phyloP scores from a whole-genome alignment of 2,113 vertebrate genomes.

The Sturnira hondurensis region DNA sequence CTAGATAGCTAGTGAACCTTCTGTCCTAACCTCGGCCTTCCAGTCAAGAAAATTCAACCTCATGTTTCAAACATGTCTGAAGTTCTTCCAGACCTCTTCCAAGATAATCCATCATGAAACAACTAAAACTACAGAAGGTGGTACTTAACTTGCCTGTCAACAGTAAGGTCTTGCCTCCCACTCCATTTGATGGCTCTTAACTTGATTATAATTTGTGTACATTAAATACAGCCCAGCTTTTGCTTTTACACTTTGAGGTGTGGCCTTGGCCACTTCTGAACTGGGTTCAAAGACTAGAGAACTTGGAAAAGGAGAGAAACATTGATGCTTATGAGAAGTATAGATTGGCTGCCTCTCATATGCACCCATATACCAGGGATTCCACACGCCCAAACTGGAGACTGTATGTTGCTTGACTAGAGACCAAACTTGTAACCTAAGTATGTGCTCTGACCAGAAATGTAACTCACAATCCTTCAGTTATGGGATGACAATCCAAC shows the following conservation, averaged over 20 bases:
- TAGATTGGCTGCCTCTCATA: no score
- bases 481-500: no score
- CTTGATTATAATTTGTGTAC: background rate
- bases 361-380: no score
- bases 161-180: background rate
- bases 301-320: background rate
- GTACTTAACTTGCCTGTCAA: background rate
- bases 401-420: no score
- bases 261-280: slow-evolving; percentile 12
- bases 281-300: background rate
- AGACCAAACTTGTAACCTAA: no score
- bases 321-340: no score
- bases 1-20: background rate
- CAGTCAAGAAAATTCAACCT: background rate
- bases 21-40: background rate
- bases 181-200: background rate
- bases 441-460: no score
- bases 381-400: no score
- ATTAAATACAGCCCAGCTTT: background rate
- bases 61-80: background rate
- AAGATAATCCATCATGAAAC: background rate
- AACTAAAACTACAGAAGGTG: background rate
- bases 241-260: background rate
- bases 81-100: background rate
- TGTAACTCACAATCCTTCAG: no score